phyloP scores from a whole-genome alignment of 1,140 invertebrate species.

The Pseudomyrmex sp. region DNA sequence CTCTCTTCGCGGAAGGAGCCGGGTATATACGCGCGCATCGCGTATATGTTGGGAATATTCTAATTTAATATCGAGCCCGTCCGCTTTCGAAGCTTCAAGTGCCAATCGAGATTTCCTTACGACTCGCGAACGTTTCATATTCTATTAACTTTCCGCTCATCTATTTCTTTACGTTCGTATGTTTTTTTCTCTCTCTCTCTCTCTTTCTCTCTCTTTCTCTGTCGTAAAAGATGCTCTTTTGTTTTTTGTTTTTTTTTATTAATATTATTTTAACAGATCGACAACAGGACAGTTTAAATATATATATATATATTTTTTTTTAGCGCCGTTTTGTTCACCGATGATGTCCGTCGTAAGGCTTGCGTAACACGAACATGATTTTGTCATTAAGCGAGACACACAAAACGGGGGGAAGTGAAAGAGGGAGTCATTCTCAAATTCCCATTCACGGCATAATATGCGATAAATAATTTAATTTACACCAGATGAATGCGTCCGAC shows the following conservation, averaged over 20 bases:
- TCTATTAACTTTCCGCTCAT: conserved; percentile 40
- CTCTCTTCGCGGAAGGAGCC: background rate
- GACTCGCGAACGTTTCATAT: conserved; percentile 38
- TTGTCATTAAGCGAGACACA: conserved; percentile 24
- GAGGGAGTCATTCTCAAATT: conserved; percentile 1
- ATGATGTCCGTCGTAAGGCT: background rate
- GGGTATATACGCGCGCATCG: conserved; percentile 4
- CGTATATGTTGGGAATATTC: conserved; percentile 46
- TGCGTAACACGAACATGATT: conserved; percentile 22
- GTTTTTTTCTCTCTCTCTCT: background rate
- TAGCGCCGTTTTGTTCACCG: background rate
- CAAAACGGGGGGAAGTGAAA: too few species aligned
- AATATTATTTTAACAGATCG: conserved; percentile 21
- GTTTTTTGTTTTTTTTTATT: conserved; percentile 11
- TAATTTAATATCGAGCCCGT: conserved; percentile 53
- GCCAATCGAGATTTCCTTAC: conserved; percentile 51
- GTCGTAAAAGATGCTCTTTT: background rate
- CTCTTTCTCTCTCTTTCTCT: too few species aligned
- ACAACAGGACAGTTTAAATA: background rate
- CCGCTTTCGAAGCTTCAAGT: conserved; percentile 44
- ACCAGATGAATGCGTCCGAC: conserved; percentile 26
- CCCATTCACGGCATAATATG: conserved; percentile 12
- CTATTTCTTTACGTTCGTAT: conserved; percentile 2
- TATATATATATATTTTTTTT: background rate
- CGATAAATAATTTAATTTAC: conserved; percentile 57